These are phyloP conservation scores for Cygnus buccinator DNA, from an alignment of 2,113 vertebrate species.

Conservation along the genomic window DNA sequence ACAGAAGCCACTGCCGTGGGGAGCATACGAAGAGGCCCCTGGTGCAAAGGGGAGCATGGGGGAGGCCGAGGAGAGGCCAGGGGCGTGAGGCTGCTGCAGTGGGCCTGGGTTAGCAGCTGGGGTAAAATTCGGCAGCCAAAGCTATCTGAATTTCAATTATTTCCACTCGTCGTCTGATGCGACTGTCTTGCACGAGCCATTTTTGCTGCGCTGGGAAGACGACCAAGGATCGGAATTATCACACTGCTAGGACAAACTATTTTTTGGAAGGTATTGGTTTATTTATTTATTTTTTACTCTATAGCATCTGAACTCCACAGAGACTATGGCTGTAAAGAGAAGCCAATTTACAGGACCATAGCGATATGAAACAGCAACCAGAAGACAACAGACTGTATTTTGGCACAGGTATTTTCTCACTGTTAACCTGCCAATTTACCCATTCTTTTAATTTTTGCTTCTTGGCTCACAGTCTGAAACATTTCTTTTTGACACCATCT, in stretches of 20 bases:
- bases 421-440: constrained; percentile 12
- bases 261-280: not conserved
- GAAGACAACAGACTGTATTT: not conserved
- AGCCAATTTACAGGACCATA: not conserved
- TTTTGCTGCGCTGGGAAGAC: not conserved
- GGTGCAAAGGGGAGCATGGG: not conserved
- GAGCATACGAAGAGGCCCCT: not conserved
- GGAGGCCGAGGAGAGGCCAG: too few species aligned
- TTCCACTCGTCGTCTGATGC: constrained; percentile 4
- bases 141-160: constrained; percentile 38
- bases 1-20: not conserved
- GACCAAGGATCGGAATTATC: not conserved
- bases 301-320: not conserved
- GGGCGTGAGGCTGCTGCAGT: too few species aligned
- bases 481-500: constrained; percentile 19
- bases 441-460: constrained; percentile 40
- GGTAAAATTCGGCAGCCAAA: not conserved
- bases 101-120: not conserved
- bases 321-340: not conserved
- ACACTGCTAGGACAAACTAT: not conserved
- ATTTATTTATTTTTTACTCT: not conserved
- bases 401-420: constrained; percentile 30
- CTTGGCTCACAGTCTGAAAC: constrained; percentile 19
- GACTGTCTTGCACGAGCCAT: not conserved
- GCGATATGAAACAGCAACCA: not conserved